Percentiles rank a stretch among this genome's conserved stretches.
Conservation (phyloP, 2,888 invertebrate genomes). For the Polymixis flavicincta region DNA sequence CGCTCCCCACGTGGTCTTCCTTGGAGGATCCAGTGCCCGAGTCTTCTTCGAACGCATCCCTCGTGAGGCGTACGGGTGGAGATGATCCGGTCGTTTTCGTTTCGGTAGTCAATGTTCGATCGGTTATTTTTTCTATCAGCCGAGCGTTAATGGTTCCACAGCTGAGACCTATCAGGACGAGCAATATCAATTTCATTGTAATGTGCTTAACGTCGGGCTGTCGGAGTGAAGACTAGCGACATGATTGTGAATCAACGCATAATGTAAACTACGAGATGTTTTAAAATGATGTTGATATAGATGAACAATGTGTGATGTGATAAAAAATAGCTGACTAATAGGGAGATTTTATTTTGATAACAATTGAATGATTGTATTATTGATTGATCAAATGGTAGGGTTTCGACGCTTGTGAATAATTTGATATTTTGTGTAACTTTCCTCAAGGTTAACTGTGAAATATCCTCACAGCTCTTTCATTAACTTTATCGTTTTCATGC, state of each 20-base stretch:
- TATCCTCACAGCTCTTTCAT: not conserved
- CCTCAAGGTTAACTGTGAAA: not conserved
- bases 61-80: constrained; percentile 69
- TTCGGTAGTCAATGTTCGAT: constrained; percentile 66
- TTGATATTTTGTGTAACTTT: constrained; percentile 5
- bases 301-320: constrained; percentile 74
- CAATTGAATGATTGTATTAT: constrained; percentile 49
- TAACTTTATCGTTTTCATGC: not conserved
- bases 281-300: constrained; percentile 73
- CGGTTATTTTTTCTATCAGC: constrained; percentile 72
- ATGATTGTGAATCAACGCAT: constrained; percentile 70
- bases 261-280: constrained; percentile 82
- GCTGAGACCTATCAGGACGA: constrained; percentile 65
- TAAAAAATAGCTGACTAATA: constrained; percentile 69
- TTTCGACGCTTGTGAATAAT: constrained; percentile 28
- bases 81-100: constrained; percentile 65
- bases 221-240: constrained; percentile 73
- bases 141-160: constrained; percentile 67
- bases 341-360: constrained; percentile 64
- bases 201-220: constrained; percentile 65
- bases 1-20: constrained; percentile 65
- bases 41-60: constrained; percentile 69
- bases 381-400: constrained; percentile 56
- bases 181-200: constrained; percentile 72
- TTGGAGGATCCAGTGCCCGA: constrained; percentile 63